Percentiles rank a stretch among this genome's conserved stretches.
These are phyloP conservation scores for Caerostris darwini DNA, from an alignment of 1,140 invertebrate species.

Conservation along the genomic window DNA sequence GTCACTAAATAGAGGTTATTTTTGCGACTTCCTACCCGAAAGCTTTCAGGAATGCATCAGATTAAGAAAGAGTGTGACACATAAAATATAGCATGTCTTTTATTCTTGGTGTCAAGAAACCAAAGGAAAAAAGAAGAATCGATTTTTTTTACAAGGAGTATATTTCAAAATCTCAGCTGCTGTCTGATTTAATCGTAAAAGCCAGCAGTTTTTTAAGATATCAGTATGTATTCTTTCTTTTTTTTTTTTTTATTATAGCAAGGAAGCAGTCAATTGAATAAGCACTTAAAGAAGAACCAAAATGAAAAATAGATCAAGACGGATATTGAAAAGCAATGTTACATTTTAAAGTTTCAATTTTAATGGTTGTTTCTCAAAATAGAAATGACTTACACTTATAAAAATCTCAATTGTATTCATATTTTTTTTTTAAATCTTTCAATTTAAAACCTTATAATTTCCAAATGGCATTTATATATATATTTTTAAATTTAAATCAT, in stretches of 20 bases:
- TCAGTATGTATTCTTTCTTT: neutral
- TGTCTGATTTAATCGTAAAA: neutral
- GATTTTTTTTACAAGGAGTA: neutral
- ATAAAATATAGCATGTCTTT: constrained; percentile 22
- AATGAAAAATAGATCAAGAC: neutral
- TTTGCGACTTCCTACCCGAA: neutral
- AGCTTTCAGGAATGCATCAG: constrained; percentile 23
- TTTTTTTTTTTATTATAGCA: neutral
- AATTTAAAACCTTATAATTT: too few species aligned
- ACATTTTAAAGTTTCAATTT: too few species aligned
- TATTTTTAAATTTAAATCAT: too few species aligned
- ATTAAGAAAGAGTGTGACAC: constrained; percentile 30
- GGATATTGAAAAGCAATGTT: neutral
- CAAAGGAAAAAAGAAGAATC: neutral
- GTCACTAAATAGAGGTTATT: constrained; percentile 20
- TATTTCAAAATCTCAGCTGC: neutral
- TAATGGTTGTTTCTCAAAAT: too few species aligned
- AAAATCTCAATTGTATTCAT: too few species aligned
- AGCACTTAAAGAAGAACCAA: neutral
- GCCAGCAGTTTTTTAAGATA: neutral
- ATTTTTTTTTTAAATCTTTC: too few species aligned
- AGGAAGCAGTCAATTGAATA: too few species aligned
- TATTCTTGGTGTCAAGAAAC: neutral
- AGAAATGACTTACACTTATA: too few species aligned
- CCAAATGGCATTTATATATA: too few species aligned